phyloP scores from a whole-genome alignment of 2,888 invertebrate genomes.

The Scelioninae gen. 2 region DNA sequence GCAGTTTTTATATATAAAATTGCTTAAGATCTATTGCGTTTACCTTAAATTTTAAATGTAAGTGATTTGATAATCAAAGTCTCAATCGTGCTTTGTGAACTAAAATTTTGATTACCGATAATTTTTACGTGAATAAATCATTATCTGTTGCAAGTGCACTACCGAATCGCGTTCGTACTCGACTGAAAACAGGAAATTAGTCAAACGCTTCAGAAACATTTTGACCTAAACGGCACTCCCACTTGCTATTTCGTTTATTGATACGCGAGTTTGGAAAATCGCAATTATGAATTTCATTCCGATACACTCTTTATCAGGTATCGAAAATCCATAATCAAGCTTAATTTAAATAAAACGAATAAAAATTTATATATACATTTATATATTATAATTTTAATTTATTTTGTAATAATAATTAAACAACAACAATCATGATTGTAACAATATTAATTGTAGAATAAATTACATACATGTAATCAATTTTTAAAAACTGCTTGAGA shows the following conservation, averaged over 20 bases:
- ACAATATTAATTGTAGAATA: constrained; percentile 45
- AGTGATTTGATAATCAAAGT: too few relatives aligned
- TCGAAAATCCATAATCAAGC: too few relatives aligned
- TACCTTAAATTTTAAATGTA: too few relatives aligned
- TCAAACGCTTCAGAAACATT: constrained; percentile 46
- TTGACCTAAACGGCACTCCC: constrained; percentile 48
- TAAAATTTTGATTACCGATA: constrained; percentile 9
- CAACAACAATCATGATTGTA: constrained; percentile 55
- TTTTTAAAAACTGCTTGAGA: too few relatives aligned
- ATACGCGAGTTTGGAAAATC: constrained; percentile 22
- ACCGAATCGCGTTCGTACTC: constrained; percentile 39
- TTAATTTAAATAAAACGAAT: not conserved
- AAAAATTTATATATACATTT: too few relatives aligned
- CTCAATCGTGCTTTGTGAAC: not conserved
- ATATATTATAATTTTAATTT: constrained; percentile 40
- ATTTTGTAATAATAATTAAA: constrained; percentile 50
- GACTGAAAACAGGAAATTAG: constrained; percentile 53
- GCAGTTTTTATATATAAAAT: not conserved
- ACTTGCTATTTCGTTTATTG: constrained; percentile 12
- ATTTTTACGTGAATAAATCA: constrained; percentile 7
- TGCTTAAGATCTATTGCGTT: too few relatives aligned
- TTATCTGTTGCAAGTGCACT: constrained; percentile 5
- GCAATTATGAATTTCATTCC: constrained; percentile 24
- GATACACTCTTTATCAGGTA: too few relatives aligned
- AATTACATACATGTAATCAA: too few relatives aligned